These are phyloP conservation scores for Gandaritis pyraliata DNA, from an alignment of 2,888 invertebrate genomes.

Conservation along the genomic window DNA sequence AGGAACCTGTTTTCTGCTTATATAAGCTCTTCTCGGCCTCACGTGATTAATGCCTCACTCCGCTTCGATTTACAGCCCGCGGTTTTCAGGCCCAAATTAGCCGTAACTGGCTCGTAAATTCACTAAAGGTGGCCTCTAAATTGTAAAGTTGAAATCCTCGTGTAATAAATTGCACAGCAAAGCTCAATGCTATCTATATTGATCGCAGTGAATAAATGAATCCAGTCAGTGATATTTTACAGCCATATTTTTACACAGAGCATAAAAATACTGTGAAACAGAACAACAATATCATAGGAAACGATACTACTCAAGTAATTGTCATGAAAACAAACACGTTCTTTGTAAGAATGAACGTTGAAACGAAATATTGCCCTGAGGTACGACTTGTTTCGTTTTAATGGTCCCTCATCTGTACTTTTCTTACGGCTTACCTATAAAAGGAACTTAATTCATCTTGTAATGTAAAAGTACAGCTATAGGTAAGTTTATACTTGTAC, in stretches of 20 bases:
- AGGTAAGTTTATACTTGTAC: not conserved
- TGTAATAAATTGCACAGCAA: constrained; percentile 37
- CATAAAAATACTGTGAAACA: too few species aligned
- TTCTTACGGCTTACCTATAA: constrained; percentile 3
- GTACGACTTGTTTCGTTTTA: constrained; percentile 19
- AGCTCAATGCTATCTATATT: constrained; percentile 28
- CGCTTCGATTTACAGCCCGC: constrained; percentile 63
- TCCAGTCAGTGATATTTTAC: constrained; percentile 2
- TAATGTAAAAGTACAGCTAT: not conserved
- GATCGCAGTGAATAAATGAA: constrained; percentile 26
- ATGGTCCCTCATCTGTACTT: constrained; percentile 16
- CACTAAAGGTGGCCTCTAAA: constrained; percentile 48
- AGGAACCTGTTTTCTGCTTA: constrained; percentile 3
- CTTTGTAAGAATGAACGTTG: constrained; percentile 7
- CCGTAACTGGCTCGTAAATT: constrained; percentile 58
- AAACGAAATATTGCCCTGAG: constrained; percentile 11
- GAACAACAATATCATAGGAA: not conserved
- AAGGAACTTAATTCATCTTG: not conserved
- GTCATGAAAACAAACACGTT: constrained; percentile 12
- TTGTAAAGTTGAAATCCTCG: constrained; percentile 37
- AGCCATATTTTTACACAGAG: not conserved
- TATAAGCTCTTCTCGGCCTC: constrained; percentile 34
- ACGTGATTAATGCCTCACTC: constrained; percentile 62
- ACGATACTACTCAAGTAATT: not conserved
- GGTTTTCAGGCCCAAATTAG: constrained; percentile 66